Conservation (phyloP, 2,888 invertebrate genomes). For the Molorchus minor region DNA sequence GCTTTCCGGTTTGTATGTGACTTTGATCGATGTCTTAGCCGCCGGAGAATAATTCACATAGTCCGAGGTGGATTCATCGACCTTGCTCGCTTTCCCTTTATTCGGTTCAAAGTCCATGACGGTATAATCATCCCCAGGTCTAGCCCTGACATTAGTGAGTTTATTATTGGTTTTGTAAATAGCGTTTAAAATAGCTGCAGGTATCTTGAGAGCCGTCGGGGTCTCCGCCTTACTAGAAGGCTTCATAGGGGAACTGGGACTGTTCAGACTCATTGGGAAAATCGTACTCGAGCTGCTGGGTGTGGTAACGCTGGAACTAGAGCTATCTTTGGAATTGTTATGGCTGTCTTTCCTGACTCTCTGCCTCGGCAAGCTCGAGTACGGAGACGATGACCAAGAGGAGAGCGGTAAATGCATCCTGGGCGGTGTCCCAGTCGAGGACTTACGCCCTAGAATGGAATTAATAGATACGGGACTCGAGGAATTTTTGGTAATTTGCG, state of each 20-base stretch:
- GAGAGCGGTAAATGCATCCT: constrained; percentile 65
- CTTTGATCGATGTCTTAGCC: constrained; percentile 42
- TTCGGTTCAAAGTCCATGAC: constrained; percentile 56
- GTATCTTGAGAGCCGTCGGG: constrained; percentile 49
- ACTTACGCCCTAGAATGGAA: constrained; percentile 53
- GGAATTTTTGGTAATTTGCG: constrained; percentile 50
- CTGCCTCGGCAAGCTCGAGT: constrained; percentile 62
- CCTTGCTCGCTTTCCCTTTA: constrained; percentile 27
- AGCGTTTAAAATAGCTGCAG: constrained; percentile 51
- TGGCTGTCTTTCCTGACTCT: constrained; percentile 45
- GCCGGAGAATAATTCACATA: constrained; percentile 59
- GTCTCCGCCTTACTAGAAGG: constrained; percentile 47
- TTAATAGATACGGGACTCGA: constrained; percentile 46
- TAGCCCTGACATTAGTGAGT: constrained; percentile 10
- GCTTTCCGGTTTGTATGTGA: constrained; percentile 25
- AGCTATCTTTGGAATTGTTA: constrained; percentile 61
- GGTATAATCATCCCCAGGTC: constrained; percentile 51
- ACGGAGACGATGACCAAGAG: constrained; percentile 62
- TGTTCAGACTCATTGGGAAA: constrained; percentile 75
- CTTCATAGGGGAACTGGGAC: constrained; percentile 72
- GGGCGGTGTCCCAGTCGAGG: constrained; percentile 60
- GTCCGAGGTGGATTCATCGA: constrained; percentile 45
- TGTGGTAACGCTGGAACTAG: constrained; percentile 64
- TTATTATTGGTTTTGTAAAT: constrained; percentile 41
- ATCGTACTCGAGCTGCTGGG: constrained; percentile 71